Base-by-base conservation (phyloP, 1,140 invertebrate species). In the Oreohelix idahoensis region DNA sequence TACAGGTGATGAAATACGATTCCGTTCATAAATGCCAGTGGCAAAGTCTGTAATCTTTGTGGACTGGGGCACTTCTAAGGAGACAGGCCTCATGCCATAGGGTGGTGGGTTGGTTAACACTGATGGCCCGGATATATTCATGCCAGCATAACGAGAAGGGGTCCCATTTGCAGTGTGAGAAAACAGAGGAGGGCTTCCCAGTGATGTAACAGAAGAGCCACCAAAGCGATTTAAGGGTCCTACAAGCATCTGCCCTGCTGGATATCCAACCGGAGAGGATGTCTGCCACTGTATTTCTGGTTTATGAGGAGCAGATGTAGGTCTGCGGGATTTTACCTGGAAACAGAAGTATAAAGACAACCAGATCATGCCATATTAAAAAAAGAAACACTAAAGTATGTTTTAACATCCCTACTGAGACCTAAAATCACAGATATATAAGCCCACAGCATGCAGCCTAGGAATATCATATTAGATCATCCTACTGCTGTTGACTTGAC, bases 1-100 rank as follows among this genome's bases (percentile, higher is more conserved):
- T 45, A 69, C 58, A 26, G 73, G 73, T 74, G 83, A 69, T 73
- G 81, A 0, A 53, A 83, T 51, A 17, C 42, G 63, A 36, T 71
- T 49, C 4, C 58, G 66, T 35, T 81, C 79, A 38, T 29, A 53
- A 10, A 45, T 32, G 5, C 69, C 69, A 63, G 58, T n/a, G 35
- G 77, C 38, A 71, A 71, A 81, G 26, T 81, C 79, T 32, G 79
- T 42, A n/a, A 79, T n/a, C 26, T 53, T 71, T 11, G 77, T 17
- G 4, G 81, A n/a, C 36, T 69, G 73, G 2, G 51, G 84, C 29
- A 83, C 58, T 32, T 85, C 84, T 32, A 79, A 38, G 10, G 84
- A 83, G 5, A 58, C 23, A 11, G 84, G 81, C 42, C 84, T 74
- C 20, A 39, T 42, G 13, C 79, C 69, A 35, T 73, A 80, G 36